These are phyloP conservation scores for Cryptocephalus moraei DNA, from an alignment of 2,888 invertebrate genomes.

Conservation along the genomic window DNA sequence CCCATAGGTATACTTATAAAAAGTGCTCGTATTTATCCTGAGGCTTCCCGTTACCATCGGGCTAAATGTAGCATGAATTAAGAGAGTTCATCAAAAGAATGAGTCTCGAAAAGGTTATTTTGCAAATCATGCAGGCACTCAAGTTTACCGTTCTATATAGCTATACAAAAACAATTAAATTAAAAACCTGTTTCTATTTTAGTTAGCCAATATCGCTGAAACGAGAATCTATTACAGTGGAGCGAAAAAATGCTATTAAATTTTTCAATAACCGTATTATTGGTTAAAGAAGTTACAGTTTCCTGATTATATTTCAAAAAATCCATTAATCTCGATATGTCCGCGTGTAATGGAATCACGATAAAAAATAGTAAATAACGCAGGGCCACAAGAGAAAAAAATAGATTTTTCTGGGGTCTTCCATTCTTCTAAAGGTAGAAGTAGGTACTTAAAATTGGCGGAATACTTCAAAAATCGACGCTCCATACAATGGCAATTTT, in stretches of 20 bases:
- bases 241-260: constrained; percentile 14
- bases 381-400: no score
- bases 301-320: constrained; percentile 15
- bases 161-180: constrained; percentile 14
- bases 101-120: constrained; percentile 3
- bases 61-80: neutral
- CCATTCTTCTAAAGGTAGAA: no score
- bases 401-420: no score
- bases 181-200: constrained; percentile 15
- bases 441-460: no score
- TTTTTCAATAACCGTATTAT: constrained; percentile 13
- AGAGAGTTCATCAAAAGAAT: constrained; percentile 4
- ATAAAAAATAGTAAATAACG: constrained; percentile 2
- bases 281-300: constrained; percentile 11
- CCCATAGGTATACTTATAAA: no score
- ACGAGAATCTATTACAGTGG: constrained; percentile 10
- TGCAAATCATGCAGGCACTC: constrained; percentile 9
- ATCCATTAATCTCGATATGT: constrained; percentile 9
- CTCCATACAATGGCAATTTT: no score
- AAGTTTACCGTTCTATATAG: constrained; percentile 5
- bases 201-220: constrained; percentile 13
- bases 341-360: constrained; percentile 6
- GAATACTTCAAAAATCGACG: no score
- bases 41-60: neutral
- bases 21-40: neutral